A percentile compares a stretch with the other conserved stretches of the same genome.
Evolutionary conservation across 2,113 vertebrate genomes (phyloP).

Genomic region (Brevimyrus niger): DNA sequence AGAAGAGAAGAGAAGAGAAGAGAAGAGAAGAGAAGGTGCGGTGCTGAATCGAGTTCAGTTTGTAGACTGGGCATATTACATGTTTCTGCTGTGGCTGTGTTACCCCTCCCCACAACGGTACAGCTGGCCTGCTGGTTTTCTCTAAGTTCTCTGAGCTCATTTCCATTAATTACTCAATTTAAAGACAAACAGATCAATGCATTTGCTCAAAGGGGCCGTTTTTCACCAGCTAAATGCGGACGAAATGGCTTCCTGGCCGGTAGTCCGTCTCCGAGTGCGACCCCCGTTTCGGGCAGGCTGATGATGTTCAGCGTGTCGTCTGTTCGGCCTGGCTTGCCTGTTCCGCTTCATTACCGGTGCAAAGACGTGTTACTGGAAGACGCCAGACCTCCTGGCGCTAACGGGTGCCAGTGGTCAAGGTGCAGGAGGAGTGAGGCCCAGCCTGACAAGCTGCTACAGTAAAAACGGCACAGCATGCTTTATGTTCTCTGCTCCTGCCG

Average conservation of each 20-base stretch:
- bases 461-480: neutral
- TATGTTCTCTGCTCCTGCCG: neutral
- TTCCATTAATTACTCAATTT: constrained; percentile 57
- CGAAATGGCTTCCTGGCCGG: constrained; percentile 28
- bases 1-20: neutral
- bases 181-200: constrained; percentile 56
- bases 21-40: neutral
- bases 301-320: too few relatives aligned
- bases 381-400: neutral
- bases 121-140: constrained; percentile 52
- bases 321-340: neutral
- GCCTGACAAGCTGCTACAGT: neutral
- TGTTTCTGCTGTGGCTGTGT: neutral
- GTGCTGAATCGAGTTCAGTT: constrained; percentile 13
- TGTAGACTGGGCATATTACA: constrained; percentile 21
- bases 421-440: neutral
- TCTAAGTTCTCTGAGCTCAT: constrained; percentile 49
- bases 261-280: constrained; percentile 34
- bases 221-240: constrained; percentile 50
- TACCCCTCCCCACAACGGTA: constrained; percentile 35
- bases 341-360: neutral
- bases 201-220: constrained; percentile 47
- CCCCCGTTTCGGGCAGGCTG: too few relatives aligned
- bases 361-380: neutral
- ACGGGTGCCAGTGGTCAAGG: neutral